Evolutionary conservation across 1,140 invertebrate species (phyloP).

Genomic region (Caenorhabditis remanei): DNA sequence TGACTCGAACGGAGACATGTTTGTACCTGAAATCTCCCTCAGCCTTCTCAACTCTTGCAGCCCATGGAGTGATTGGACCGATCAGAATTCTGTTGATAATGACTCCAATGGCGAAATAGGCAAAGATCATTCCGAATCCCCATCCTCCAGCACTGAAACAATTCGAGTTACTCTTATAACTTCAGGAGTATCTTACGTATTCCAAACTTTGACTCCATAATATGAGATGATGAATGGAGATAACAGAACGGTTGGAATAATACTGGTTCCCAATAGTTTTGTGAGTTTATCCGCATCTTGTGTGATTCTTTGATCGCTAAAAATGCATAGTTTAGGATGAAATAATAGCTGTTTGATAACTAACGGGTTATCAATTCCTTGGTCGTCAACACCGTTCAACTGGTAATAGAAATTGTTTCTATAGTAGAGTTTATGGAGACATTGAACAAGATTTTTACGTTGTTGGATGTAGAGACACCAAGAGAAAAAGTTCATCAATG

Average conservation of each 20-base stretch:
- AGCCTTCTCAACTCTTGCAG: conserved; percentile 80
- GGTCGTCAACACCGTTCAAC: conserved; percentile 65
- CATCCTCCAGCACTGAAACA: conserved; percentile 80
- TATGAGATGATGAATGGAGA: conserved; percentile 66
- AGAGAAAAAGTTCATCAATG: conserved; percentile 63
- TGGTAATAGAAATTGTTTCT: conserved; percentile 61
- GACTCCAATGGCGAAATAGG: conserved; percentile 81
- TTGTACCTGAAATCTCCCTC: conserved; percentile 83
- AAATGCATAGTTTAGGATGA: not conserved
- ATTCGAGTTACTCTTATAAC: not conserved
- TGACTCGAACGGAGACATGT: conserved; percentile 81
- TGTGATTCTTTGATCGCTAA: conserved; percentile 69
- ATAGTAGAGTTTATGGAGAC: conserved; percentile 67
- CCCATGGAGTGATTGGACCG: conserved; percentile 80
- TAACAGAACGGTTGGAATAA: conserved; percentile 65
- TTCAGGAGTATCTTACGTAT: not conserved
- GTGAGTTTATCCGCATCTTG: conserved; percentile 68
- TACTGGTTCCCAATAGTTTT: conserved; percentile 64
- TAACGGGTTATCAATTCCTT: conserved; percentile 70
- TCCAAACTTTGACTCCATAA: conserved; percentile 58
- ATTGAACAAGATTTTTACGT: conserved; percentile 62
- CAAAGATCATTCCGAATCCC: conserved; percentile 80
- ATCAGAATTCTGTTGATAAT: conserved; percentile 82
- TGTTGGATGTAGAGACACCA: conserved; percentile 67
- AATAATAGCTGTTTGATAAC: not conserved